Base-by-base conservation (phyloP, 92 coral and sea anemone genomes). In the Micromussa lordhowensis region DNA sequence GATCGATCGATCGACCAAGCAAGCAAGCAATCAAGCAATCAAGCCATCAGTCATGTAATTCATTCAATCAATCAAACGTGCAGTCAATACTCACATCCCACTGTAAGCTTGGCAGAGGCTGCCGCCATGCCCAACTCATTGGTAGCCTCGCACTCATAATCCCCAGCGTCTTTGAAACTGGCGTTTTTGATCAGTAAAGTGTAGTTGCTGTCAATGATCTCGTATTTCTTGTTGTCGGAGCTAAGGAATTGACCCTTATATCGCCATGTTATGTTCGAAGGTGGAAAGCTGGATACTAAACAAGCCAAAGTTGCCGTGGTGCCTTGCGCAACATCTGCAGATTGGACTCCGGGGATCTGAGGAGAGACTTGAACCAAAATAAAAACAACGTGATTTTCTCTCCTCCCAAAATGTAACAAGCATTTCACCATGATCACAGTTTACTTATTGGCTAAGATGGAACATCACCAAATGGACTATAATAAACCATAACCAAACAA, bases 221-320 rank as follows among this genome's bases (percentile, higher is more conserved):
- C 19, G 72, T 63, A 86, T 22, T 77, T 49, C 17, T 59, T 81
- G 69, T 54, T 49, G 51, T 74, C 34, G 49, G 58, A 69, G 22
- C 24, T 29, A 24, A 95, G 66, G 18, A 64, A 70, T 22, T 16
- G 58, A 36, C 93, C 92, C n/a, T 92, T 72, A 49, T 81, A 87
- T 49, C 82, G 82, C 99, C 99, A 97, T 0, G 99, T 94, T 70
- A 94, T 86, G 82, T 93, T 97, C 0, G 98, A 94, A 57, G 90
- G 90, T 22, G 99, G 97, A 69, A 69, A 88, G 64, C 97, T 94
- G 61, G 90, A 77, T 18, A 96, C 98, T 24, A 84, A 48, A 83
- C 99, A 97, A 5, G 57, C 75, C 32, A 97, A 82, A 29, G 79
- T 80, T 21, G 92, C 98, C 12, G 90, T 92, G 35, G 66, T 71